Conservation (phyloP, 2,113 vertebrate genomes). For the Tretioscincus oriximinensis region DNA sequence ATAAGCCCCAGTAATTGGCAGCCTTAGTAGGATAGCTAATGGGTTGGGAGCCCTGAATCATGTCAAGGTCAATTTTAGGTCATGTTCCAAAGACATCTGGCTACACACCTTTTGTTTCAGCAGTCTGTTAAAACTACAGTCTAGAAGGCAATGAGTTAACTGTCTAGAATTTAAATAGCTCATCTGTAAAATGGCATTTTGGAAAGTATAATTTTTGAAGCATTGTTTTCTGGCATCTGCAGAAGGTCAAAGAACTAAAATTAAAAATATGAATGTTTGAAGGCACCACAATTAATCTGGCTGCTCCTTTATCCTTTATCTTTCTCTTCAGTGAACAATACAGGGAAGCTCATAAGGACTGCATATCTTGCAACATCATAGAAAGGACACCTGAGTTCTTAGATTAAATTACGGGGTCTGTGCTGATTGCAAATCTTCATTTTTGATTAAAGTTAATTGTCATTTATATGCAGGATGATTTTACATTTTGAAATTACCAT, state of each 20-base stretch:
- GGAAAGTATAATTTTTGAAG: not conserved
- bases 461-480: constrained; percentile 8
- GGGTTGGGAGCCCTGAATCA: constrained; percentile 26
- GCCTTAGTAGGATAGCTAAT: constrained; percentile 33
- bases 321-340: not conserved
- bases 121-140: not conserved
- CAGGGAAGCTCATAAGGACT: not conserved
- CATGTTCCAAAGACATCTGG: constrained; percentile 27
- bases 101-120: not conserved
- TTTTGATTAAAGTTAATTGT: constrained; percentile 14
- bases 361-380: not conserved
- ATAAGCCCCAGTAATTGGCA: constrained; percentile 29
- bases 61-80: not conserved
- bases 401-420: constrained; percentile 16
- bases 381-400: not conserved
- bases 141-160: not conserved
- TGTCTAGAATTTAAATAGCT: not conserved
- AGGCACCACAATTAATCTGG: not conserved
- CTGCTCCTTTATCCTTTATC: not conserved
- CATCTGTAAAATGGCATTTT: not conserved
- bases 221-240: not conserved
- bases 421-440: constrained; percentile 11
- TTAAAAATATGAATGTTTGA: constrained; percentile 14
- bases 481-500: constrained; percentile 4
- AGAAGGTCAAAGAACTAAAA: not conserved